Evolutionary conservation across 2,888 invertebrate species (phyloP), one percentile per base, ranked within the genome.

Genomic region (Pachycephus smyrnensis): DNA sequence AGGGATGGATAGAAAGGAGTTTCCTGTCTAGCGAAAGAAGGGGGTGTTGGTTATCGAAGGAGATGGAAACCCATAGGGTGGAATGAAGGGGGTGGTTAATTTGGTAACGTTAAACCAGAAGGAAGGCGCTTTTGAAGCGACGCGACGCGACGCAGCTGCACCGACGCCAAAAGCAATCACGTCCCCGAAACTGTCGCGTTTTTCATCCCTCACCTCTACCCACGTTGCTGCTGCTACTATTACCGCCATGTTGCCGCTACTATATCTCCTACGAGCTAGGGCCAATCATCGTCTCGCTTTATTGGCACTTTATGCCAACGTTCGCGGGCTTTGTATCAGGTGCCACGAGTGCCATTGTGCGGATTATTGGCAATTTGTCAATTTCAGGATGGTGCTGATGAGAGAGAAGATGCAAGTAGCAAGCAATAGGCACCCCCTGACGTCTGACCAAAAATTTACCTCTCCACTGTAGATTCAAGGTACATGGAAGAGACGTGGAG

Each of bases 161-260:
- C 80, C 76, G 79, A 81, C 76, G 75, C 79, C 82, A 74, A 81
- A 84, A 82, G 81, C 84, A 84, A 85, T 85, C 85, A 84, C 75
- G 76, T 33, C 75, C 77, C 76, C 76, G 77, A 79, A 75, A 76
- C 76, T 78, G 80, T 68, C 74, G 73, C 77, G 80, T 83, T 84
- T 83, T 84, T 84, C 82, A 83, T 80, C 76, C 79, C 77, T 73
- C 75, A 40, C 73, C 37, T 76, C 68, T 15, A 40, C 15, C 40
- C 40, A 15, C 40, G 40, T 15, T 40, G 15, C 40, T 40, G 40
- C 15, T 15, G 15, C 40, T 1, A 40, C 40, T 40, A 40, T 40
- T 40, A 15, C 40, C 40, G 40, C 15, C 40, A 40, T 40, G 40
- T 40, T 40, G 40, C 40, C 15, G 40, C 40, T 15, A 40, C 40